Base-by-base conservation (phyloP, 2,113 vertebrate species). In the Rhinopomastus cyanomelas region DNA sequence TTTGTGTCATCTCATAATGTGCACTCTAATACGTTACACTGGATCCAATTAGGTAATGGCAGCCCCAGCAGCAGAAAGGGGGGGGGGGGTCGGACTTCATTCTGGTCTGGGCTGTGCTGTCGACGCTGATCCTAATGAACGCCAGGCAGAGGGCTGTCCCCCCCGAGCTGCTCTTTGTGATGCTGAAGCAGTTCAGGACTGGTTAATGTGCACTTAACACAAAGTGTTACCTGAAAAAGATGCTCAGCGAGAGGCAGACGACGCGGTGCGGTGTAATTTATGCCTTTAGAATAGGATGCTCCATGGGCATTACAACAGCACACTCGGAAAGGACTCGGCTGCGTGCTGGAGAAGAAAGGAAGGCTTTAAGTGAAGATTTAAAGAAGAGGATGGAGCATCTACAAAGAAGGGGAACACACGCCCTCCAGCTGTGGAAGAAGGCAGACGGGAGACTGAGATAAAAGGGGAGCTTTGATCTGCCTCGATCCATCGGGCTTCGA, bases 341-440 rank as follows among this genome's bases (percentile, higher is more conserved):
- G 85, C 86, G 30, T 36, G 86, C 93, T 73, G 88, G 72, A 81
- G 85, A 94, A 96, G 92, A 95, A 95, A 95, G 79, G 72, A 30
- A 87, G 51, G 93, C 59, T 96, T 95, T 78, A 94, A 95, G 89
- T 75, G 88, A 88, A 90, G 90, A 84, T 94, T 95, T 94, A 73
- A 95, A 94, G 90, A 52, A 84, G 66, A 29, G 71, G 88, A 91
- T 83, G 88, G 73, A 95, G 66, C 86, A 65, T 92, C 88, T 94
- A 90, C 94, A 94, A 94, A 95, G 93, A 78, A 94, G 92, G 90
- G 86, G 94, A 93, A 89, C 90, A 95, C 85, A 92, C 92, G 83
- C 92, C 94, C 95, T 96, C 90, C 93, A 96, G 90, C 94, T 95
- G 95, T 84, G 91, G 93, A 90, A 91, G 90, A 29, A 94, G 86